A percentile compares a stretch with the other conserved stretches of the same genome.
Conservation (phyloP, 2,797 vertebrate species). For the Catharus ustulatus region DNA sequence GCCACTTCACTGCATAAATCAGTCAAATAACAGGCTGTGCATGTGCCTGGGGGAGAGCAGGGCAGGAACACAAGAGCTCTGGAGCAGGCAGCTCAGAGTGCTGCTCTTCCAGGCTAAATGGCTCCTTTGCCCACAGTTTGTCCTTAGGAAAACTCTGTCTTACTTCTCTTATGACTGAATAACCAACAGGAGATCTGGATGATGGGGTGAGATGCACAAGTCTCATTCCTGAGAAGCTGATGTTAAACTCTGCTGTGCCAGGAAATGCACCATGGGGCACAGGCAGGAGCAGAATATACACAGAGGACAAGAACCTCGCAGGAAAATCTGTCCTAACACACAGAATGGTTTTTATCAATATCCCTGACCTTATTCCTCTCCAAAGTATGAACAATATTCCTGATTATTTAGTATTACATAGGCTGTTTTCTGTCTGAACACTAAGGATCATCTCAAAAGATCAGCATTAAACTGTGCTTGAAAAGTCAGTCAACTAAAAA, state of each 20-base stretch:
- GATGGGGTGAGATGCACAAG: not conserved
- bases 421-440: not conserved
- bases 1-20: constrained; percentile 7
- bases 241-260: not conserved
- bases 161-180: not conserved
- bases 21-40: constrained; percentile 6
- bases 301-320: not conserved
- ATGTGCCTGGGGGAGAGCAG: not conserved
- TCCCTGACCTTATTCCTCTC: not conserved
- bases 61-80: not conserved
- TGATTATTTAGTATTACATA: not conserved
- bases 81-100: not conserved
- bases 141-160: not conserved
- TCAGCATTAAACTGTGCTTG: not conserved
- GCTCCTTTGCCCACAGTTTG: not conserved
- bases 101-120: not conserved
- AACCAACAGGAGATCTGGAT: not conserved
- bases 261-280: not conserved
- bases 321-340: not conserved
- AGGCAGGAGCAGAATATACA: not conserved
- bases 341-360: not conserved
- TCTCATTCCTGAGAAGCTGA: constrained; percentile 8
- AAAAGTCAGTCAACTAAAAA: not conserved
- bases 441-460: not conserved
- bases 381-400: not conserved